A percentile compares a stretch with the other conserved stretches of the same genome.
These are phyloP conservation scores for Lepas anatifera DNA, from an alignment of 2,888 invertebrate species.

Conservation along the genomic window DNA sequence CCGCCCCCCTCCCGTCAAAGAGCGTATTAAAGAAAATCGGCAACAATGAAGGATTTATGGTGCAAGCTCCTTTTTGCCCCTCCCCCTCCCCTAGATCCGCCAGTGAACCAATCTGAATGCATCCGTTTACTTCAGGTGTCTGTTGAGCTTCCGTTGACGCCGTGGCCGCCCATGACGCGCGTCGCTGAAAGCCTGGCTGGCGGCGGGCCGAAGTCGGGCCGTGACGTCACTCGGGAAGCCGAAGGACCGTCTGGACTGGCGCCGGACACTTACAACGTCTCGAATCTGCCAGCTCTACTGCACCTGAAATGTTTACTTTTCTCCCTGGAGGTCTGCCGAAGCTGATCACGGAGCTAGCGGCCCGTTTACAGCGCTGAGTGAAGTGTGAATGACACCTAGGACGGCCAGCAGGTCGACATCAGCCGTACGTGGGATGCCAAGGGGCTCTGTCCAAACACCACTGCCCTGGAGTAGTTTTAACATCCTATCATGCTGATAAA, in stretches of 20 bases:
- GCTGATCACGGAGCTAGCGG: not conserved
- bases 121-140: too few species aligned
- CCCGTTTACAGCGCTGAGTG: not conserved
- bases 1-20: too few species aligned
- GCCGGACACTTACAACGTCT: too few species aligned
- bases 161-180: not conserved
- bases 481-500: too few species aligned
- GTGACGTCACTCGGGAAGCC: not conserved
- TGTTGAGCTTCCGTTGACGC: too few species aligned
- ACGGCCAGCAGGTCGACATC: too few species aligned
- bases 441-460: too few species aligned
- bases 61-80: not conserved
- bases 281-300: too few species aligned
- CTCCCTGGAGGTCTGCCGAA: not conserved
- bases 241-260: not conserved
- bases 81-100: not conserved
- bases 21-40: not conserved
- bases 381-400: not conserved
- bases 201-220: not conserved
- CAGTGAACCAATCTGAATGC: not conserved
- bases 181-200: not conserved
- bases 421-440: too few species aligned
- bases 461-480: too few species aligned
- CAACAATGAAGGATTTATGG: not conserved
- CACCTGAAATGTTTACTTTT: too few species aligned